These are phyloP conservation scores for Taenioides sp. DNA, from an alignment of 2,797 vertebrate genomes.

Conservation along the genomic window DNA sequence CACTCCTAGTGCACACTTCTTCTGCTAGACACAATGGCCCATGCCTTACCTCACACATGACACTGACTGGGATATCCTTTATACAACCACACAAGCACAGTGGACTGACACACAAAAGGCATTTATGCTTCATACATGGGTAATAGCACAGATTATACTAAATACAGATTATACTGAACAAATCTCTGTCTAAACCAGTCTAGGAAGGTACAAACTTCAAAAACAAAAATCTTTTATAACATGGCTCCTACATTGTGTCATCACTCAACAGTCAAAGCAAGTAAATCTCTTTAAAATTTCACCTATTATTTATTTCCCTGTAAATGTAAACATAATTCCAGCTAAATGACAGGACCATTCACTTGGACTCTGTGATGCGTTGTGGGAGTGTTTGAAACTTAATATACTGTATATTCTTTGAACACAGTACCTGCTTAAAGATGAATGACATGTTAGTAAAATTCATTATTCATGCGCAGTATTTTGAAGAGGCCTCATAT, in stretches of 20 bases:
- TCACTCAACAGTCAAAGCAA: background rate
- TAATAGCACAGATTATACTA: background rate
- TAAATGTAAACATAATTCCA: background rate
- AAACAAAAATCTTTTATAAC: background rate
- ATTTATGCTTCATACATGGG: no score
- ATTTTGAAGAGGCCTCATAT: slow-evolving; percentile 67
- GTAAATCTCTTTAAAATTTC: background rate
- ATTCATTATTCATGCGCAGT: slow-evolving; percentile 77
- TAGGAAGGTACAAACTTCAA: background rate
- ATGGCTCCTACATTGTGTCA: background rate
- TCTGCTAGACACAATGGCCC: background rate
- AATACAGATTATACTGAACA: no score
- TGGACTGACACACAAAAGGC: slow-evolving; percentile 63
- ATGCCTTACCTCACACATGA: background rate
- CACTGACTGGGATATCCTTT: slow-evolving; percentile 24
- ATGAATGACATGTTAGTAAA: slow-evolving; percentile 81
- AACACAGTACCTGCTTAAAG: slow-evolving; percentile 74
- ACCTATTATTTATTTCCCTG: background rate
- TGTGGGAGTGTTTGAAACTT: slow-evolving; percentile 67
- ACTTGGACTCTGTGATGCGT: slow-evolving; percentile 51
- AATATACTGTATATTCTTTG: slow-evolving; percentile 73
- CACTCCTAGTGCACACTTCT: background rate
- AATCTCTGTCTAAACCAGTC: no score
- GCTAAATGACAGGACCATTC: slow-evolving; percentile 45
- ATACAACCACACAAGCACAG: slow-evolving; percentile 31